Base-by-base conservation (phyloP, 2,888 invertebrate species). In the Tinea trinotella region DNA sequence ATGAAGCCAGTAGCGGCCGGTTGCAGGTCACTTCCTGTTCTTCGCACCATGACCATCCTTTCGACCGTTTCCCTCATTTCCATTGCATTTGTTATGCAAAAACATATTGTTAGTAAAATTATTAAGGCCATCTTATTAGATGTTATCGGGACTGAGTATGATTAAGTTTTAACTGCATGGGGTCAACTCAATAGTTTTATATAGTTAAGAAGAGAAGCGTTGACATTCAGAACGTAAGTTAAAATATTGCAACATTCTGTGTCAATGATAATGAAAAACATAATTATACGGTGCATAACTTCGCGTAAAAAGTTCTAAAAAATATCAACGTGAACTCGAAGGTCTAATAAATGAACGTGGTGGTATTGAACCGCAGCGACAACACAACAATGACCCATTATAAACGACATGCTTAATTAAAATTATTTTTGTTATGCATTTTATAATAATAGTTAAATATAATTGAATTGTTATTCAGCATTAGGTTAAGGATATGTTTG, bases 1-100 rank as follows among this genome's bases (percentile, higher is more conserved):
- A 87, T 81, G 67, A 88, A 90, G 0, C 89, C 90, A 0, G 88
- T 87, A 0, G 88, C 89, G 0, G 88, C 88, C 0, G 88, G 87
- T 57, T 88, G 88, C 30, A 89, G 84, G 66, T 90, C 90, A 3
- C 88, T 86, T 40, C 87, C 85, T 0, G 86, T 80, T 56, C 85
- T 88, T 54, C 88, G 79, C 36, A 88, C 85, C 75, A 89, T 81
- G 22, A 87, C 85, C 82, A 86, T 88, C 59, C 86, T 69, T 58
- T 84, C 79, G 1, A 87, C 83, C 2, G 85, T 84, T 64, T 86
- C 86, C 61, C 73, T 71, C 78, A 78, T 81, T 61, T 82, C 76
- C 76, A 82, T 80, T 61, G 79, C 75, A 61, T 20, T 40, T 3
- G 70, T 66, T 3, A 7, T n/a, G 10, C 13, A 50, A 7, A 50